These are phyloP conservation scores for Cryptosula pallasiana DNA, from an alignment of 2,888 invertebrate genomes.

Conservation along the genomic window DNA sequence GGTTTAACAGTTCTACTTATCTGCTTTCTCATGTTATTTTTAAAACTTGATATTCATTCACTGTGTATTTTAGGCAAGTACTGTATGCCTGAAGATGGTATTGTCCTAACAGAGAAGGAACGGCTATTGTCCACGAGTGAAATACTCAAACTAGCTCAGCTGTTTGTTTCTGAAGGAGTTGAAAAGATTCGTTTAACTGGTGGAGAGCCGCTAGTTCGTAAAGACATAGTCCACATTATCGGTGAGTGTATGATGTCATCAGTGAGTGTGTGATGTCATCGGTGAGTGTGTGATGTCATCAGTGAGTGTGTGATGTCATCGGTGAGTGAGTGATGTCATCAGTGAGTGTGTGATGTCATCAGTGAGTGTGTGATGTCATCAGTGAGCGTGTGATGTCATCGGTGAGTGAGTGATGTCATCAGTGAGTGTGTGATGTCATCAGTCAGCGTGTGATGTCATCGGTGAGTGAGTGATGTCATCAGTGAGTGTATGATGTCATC, in stretches of 20 bases:
- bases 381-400: not conserved
- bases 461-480: not conserved
- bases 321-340: not conserved
- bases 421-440: not conserved
- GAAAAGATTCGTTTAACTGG: constrained; percentile 91
- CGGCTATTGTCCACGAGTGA: constrained; percentile 75
- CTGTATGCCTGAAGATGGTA: constrained; percentile 97
- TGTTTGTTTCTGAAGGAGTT: constrained; percentile 85
- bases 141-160: constrained; percentile 68
- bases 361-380: not conserved
- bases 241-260: constrained; percentile 33
- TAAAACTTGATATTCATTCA: not conserved
- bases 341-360: not conserved
- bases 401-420: not conserved
- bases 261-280: not conserved
- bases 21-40: no score
- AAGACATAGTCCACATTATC: constrained; percentile 78
- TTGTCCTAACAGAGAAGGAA: constrained; percentile 70
- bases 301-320: not conserved
- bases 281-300: not conserved
- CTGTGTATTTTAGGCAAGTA: constrained; percentile 68
- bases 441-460: not conserved
- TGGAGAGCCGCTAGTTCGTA: constrained; percentile 88
- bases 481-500: not conserved
- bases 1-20: no score